A percentile compares a stretch with the other conserved stretches of the same genome.
Conservation (phyloP, 2,888 invertebrate species). For the Drosophila buzzatii region DNA sequence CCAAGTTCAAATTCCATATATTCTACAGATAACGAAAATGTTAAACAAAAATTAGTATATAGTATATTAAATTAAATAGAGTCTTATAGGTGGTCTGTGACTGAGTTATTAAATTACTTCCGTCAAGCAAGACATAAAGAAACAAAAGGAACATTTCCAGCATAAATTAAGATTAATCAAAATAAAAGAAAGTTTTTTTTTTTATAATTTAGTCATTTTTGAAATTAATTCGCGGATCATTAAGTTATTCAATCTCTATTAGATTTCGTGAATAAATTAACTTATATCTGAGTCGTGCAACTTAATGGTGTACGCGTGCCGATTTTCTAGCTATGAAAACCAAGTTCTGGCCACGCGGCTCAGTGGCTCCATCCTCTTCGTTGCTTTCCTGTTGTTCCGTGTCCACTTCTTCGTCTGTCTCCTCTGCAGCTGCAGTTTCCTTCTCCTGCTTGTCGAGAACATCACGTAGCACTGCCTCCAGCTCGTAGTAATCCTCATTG, state of each 20-base stretch:
- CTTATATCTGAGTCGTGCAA: neutral
- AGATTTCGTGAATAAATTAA: neutral
- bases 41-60: no score
- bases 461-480: slow-evolving; percentile 59
- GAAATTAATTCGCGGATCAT: neutral
- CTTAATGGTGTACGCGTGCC: slow-evolving; percentile 15
- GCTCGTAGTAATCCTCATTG: slow-evolving; percentile 81
- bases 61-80: neutral
- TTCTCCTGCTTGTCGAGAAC: slow-evolving; percentile 29
- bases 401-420: slow-evolving; percentile 36
- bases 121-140: neutral
- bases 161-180: neutral
- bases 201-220: neutral
- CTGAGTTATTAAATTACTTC: neutral
- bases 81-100: neutral
- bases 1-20: neutral
- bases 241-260: slow-evolving; percentile 3
- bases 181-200: neutral
- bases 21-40: neutral
- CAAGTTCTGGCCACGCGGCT: slow-evolving; percentile 63
- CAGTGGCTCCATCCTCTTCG: slow-evolving; percentile 35
- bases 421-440: slow-evolving; percentile 3
- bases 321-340: slow-evolving; percentile 71
- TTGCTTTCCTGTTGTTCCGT: slow-evolving; percentile 32
- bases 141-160: neutral